Evolutionary conservation across 2,113 vertebrate species (phyloP).

Genomic region (Varanus salvator): DNA sequence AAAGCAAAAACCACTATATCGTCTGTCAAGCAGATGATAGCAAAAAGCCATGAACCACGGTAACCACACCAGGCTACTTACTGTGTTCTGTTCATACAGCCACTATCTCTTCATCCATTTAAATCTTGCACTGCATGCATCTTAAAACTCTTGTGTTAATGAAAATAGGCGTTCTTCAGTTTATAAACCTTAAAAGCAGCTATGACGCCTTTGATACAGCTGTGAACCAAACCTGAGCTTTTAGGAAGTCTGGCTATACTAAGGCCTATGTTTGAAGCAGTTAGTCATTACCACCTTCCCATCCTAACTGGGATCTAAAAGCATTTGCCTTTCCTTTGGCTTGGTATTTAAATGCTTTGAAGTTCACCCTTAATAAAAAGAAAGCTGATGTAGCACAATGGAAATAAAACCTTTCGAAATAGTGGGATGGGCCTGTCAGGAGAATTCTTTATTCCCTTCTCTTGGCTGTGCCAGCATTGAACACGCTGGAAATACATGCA

Average conservation of each 20-base stretch:
- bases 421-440: neutral
- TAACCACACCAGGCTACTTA: no score
- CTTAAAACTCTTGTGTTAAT: constrained; percentile 13
- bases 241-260: neutral
- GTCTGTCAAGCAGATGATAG: no score
- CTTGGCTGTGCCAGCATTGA: constrained; percentile 34
- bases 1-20: no score
- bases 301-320: neutral
- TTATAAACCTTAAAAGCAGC: neutral
- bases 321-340: neutral
- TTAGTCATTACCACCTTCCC: constrained; percentile 10
- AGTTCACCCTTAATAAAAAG: constrained; percentile 19
- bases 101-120: neutral
- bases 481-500: constrained; percentile 45
- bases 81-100: no score
- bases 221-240: neutral
- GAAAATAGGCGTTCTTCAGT: neutral
- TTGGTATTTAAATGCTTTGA: neutral
- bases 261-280: neutral
- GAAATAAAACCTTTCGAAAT: constrained; percentile 26
- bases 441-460: constrained; percentile 29
- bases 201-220: neutral
- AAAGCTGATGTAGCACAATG: constrained; percentile 10
- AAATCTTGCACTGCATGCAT: neutral
- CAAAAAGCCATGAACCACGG: no score